These are phyloP conservation scores for Cataglyphis livida DNA, from an alignment of 2,888 invertebrate genomes.

Conservation along the genomic window DNA sequence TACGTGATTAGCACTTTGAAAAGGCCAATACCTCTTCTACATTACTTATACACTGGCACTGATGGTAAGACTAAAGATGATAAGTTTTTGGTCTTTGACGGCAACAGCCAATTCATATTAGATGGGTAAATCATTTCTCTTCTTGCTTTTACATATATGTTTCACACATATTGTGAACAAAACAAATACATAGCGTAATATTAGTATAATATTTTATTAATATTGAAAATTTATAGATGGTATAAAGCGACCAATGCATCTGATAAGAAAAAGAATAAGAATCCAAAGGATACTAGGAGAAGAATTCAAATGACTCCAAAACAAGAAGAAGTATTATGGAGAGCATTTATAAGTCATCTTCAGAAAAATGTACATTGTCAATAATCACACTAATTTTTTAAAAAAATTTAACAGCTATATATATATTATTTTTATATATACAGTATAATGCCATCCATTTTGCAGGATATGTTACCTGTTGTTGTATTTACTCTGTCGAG, in stretches of 20 bases:
- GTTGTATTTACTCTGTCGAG: conserved; percentile 98
- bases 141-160: not conserved
- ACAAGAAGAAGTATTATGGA: conserved; percentile 94
- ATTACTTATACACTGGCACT: conserved; percentile 95
- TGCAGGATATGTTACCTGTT: conserved; percentile 92
- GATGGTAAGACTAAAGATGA: conserved; percentile 92
- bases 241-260: conserved; percentile 64
- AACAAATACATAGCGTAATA: not conserved
- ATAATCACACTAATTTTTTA: not conserved
- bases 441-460: conserved; percentile 26
- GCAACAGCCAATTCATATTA: conserved; percentile 90
- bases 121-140: conserved; percentile 68
- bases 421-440: not conserved
- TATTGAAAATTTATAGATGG: conserved; percentile 71
- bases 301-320: conserved; percentile 85
- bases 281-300: conserved; percentile 52
- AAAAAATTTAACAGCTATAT: not conserved
- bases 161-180: not conserved
- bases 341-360: conserved; percentile 93
- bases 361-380: conserved; percentile 59
- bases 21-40: conserved; percentile 98
- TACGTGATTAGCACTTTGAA: conserved; percentile 97
- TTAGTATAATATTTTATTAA: not conserved
- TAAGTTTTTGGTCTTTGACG: conserved; percentile 92
- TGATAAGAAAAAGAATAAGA: conserved; percentile 45